Base-by-base conservation (phyloP, 1,140 invertebrate species). In the Sitophilus oryzae region DNA sequence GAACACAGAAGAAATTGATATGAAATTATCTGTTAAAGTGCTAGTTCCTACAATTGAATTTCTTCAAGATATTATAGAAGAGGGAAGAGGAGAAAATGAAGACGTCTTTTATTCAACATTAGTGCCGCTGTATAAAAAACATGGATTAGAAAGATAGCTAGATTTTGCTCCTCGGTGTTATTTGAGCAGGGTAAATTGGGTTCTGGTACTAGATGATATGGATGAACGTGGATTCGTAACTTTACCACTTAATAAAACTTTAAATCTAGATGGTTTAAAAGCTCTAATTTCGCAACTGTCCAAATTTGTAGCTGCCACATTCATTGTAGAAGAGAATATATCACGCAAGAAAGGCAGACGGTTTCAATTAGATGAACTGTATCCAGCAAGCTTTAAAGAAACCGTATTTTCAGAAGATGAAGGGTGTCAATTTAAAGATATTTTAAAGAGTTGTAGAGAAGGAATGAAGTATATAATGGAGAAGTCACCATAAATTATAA, bases 351-450 rank as follows among this genome's bases (percentile, higher is more conserved):
- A 40, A 37, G 30, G 37, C 0, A 52, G 45, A 43, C 5, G 3
- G 21, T 14, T 50, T 10, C 18, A 8, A 15, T 16, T 61, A 19
- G n/a, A 37, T 20, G 56, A 59, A n/a, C 9, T 38, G 5, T 61
- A 56, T 62, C 25, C 25, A 11, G 23, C 44, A 66, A 15, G 64
- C 66, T 21, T 65, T 75, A 18, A 60, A 43, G 52, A 56, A 38
- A 40, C n/a, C 8, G 1, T 56, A n/a, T 56, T 43, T 30, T n/a
- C 19, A 19, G 11, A 5, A 16, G 41, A 50, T 2, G 11, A 1
- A 11, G 15, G n/a, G n/a, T n/a, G n/a, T 30, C 25, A 30, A 11
- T 5, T 30, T 11, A 30, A 30, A 30, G 11, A 30, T 6, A 5
- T 30, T 30, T 5, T 30, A 30, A 5, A 30, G 11, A 30, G 25